Conservation (phyloP, 2,797 vertebrate genomes). For the Poecilia gillii region DNA sequence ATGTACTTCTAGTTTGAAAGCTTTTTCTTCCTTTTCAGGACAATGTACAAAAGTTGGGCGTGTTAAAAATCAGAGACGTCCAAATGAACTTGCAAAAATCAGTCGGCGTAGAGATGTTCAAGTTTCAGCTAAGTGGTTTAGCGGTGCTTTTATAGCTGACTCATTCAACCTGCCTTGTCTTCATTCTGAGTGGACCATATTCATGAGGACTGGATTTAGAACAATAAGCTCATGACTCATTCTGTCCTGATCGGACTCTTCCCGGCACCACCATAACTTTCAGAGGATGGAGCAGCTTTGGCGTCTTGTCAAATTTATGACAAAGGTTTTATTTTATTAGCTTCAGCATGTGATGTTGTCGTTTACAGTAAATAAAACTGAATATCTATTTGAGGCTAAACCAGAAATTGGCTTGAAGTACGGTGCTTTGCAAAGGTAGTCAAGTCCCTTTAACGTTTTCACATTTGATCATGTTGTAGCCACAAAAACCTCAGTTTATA, state of each 20-base stretch:
- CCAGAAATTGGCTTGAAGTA: background rate
- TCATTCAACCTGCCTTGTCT: conserved; percentile 16
- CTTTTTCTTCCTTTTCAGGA: background rate
- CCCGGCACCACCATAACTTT: conserved; percentile 30
- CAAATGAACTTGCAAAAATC: background rate
- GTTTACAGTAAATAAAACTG: background rate
- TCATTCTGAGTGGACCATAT: conserved; percentile 55
- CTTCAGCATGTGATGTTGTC: background rate
- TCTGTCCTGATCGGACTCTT: conserved; percentile 42
- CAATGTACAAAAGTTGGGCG: background rate
- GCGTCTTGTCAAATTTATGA: background rate
- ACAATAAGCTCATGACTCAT: conserved; percentile 76
- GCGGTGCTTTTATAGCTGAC: conserved; percentile 16
- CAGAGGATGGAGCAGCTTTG: conserved; percentile 8
- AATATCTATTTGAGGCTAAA: background rate
- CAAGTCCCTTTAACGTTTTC: background rate
- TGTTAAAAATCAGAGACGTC: background rate
- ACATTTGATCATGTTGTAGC: background rate
- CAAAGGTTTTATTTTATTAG: background rate
- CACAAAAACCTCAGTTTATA: background rate
- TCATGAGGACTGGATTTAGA: conserved; percentile 70
- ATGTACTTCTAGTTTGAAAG: background rate
- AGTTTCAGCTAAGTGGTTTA: conserved; percentile 17
- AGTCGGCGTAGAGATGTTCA: conserved; percentile 6
- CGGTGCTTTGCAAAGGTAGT: background rate